phyloP scores from a whole-genome alignment of 2,797 vertebrate genomes.

The Discoglossus pictus region DNA sequence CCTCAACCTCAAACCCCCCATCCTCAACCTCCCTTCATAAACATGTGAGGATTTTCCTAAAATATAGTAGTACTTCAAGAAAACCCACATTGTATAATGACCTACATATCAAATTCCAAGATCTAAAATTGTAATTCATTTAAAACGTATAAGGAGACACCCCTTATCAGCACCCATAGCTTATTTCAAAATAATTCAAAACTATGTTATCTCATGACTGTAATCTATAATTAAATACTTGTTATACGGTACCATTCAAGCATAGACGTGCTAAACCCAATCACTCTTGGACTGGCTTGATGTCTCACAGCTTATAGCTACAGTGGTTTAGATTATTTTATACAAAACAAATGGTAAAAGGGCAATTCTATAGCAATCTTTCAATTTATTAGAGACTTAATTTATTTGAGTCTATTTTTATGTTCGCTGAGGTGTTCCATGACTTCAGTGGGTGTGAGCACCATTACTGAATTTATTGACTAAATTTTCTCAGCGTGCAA shows the following conservation, averaged over 20 bases:
- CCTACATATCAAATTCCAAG: no score
- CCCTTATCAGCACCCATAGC: no score
- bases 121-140: no score
- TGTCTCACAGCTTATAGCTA: background rate
- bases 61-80: no score
- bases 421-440: slow-evolving; percentile 3
- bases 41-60: no score
- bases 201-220: slow-evolving; percentile 12
- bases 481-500: slow-evolving; percentile 8
- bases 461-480: slow-evolving; percentile 8
- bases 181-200: background rate
- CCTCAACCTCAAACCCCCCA: no score
- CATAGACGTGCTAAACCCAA: slow-evolving; percentile 20
- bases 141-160: no score
- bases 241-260: slow-evolving; percentile 20
- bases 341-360: slow-evolving; percentile 1
- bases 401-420: background rate
- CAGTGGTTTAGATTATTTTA: no score
- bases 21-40: no score
- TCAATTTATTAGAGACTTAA: slow-evolving; percentile 11
- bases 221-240: slow-evolving; percentile 18
- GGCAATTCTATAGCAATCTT: background rate
- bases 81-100: no score
- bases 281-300: slow-evolving; percentile 14
- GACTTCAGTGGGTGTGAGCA: slow-evolving; percentile 10